These are phyloP conservation scores for Sebastes glaucus DNA, from an alignment of 2,797 vertebrate species.

Conservation along the genomic window DNA sequence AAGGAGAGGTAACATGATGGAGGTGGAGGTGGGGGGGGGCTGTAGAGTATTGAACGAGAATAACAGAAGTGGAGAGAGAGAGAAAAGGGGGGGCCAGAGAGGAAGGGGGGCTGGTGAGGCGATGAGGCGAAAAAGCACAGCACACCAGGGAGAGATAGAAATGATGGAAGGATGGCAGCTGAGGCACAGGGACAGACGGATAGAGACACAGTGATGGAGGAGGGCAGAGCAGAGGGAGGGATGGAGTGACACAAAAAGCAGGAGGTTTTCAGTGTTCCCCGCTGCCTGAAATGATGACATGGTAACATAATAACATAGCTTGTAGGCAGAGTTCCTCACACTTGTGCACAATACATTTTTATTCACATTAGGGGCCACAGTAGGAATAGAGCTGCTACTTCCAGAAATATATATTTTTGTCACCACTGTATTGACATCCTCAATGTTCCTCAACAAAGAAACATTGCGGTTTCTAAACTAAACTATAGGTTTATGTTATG, in stretches of 20 bases:
- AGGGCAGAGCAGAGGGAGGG: slow-evolving; percentile 8
- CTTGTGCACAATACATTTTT: slow-evolving; percentile 22
- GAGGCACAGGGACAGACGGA: slow-evolving; percentile 55
- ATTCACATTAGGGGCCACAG: slow-evolving; percentile 3
- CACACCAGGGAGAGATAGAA: slow-evolving; percentile 71
- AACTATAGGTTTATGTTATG: background rate
- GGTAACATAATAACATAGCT: slow-evolving; percentile 21
- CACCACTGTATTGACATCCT: background rate
- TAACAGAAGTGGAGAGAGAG: background rate
- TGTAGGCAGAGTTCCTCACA: slow-evolving; percentile 6
- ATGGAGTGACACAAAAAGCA: slow-evolving; percentile 35
- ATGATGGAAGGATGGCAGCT: slow-evolving; percentile 72
- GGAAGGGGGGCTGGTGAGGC: slow-evolving; percentile 41
- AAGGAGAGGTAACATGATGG: too few species aligned
- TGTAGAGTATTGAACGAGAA: slow-evolving; percentile 35
- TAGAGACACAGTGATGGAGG: slow-evolving; percentile 21
- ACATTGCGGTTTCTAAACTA: background rate
- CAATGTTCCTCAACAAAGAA: background rate
- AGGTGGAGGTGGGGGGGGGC: background rate
- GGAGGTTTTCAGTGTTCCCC: slow-evolving; percentile 40
- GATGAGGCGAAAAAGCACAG: slow-evolving; percentile 73
- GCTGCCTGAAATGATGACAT: slow-evolving; percentile 42
- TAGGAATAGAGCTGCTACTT: background rate
- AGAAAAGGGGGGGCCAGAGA: background rate
- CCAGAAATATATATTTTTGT: background rate